Conservation (phyloP, 92 coral and sea anemone species). For the Porites evermanni region DNA sequence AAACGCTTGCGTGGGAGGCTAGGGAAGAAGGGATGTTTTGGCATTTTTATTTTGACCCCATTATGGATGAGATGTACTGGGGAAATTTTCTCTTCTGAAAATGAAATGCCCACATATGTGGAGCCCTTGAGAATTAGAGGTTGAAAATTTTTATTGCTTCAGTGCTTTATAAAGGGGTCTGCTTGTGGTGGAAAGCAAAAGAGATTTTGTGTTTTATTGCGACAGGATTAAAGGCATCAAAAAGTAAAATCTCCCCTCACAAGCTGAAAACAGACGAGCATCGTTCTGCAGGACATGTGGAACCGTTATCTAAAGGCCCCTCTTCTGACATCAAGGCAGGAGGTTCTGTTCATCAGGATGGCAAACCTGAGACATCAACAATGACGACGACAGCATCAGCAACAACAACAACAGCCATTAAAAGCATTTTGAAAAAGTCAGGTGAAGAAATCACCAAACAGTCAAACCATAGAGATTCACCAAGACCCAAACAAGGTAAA, state of each 20-base stretch:
- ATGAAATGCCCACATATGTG: too few species aligned
- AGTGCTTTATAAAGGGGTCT: too few species aligned
- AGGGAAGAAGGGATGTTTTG: too few species aligned
- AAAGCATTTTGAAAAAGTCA: conserved; percentile 27
- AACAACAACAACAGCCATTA: conserved; percentile 1
- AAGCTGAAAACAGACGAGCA: background rate
- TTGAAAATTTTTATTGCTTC: too few species aligned
- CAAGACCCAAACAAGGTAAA: background rate
- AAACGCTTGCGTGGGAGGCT: too few species aligned
- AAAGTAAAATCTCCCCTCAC: conserved; percentile 23
- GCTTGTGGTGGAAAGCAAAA: background rate
- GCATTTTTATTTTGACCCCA: too few species aligned
- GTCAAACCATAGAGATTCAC: background rate
- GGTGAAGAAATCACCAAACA: background rate
- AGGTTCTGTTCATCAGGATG: background rate
- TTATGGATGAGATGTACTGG: too few species aligned
- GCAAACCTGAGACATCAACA: background rate
- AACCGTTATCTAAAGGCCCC: background rate
- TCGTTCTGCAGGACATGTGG: background rate
- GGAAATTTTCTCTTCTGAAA: too few species aligned
- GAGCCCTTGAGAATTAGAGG: too few species aligned
- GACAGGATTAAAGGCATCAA: conserved; percentile 35
- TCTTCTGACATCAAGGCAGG: background rate
- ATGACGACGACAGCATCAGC: background rate
- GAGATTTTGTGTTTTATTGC: background rate